Evolutionary conservation across 1,140 invertebrate genomes (phyloP), one percentile per base, ranked within the genome.

Genomic region (Melanaphis sacchari): DNA sequence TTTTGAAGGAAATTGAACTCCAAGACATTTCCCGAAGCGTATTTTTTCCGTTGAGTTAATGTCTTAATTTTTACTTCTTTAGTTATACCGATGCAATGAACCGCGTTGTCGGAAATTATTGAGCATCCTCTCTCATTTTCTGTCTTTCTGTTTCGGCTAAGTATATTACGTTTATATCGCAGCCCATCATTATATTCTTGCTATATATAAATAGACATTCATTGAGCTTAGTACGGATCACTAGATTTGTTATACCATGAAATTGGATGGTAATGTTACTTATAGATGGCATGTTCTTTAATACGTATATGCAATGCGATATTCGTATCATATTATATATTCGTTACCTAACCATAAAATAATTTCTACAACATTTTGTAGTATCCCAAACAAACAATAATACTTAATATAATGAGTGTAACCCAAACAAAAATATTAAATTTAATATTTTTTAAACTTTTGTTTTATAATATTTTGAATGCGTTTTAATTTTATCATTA

Each of bases 171-270:
- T 90, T 59, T 40, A 90, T 90, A 59, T 90, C 38, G 41, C 38
- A 59, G 52, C 52, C 52, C 38, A 59, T 90, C 89, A 59, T 54
- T 59, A 59, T 88, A 22, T 59, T 59, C 9, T 59, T 59, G 38
- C 52, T 59, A 22, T 76, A 66, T 66, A n/a, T 85, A n/a, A 43
- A 90, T 9, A 43, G 31, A 90, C 89, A 41, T 66, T 40, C 38
- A 66, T 21, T 21, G 24, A 90, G 52, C 26, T 90, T 90, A 59
- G 59, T 90, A 21, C 52, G n/a, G 26, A 90, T 90, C 41, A 90
- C 54, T 90, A 59, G 38, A 90, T 90, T 90, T 26, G 54, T 66
- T 90, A 43, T 59, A 66, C 52, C 89, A 41, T 90, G 89, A 90
- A 90, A 90, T 90, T 66, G 49, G 52, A 66, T 90, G 49, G 52